Percentiles rank a stretch among this genome's conserved stretches.
Conservation (phyloP, 2,113 vertebrate species). For the Desmodus rotundus region DNA sequence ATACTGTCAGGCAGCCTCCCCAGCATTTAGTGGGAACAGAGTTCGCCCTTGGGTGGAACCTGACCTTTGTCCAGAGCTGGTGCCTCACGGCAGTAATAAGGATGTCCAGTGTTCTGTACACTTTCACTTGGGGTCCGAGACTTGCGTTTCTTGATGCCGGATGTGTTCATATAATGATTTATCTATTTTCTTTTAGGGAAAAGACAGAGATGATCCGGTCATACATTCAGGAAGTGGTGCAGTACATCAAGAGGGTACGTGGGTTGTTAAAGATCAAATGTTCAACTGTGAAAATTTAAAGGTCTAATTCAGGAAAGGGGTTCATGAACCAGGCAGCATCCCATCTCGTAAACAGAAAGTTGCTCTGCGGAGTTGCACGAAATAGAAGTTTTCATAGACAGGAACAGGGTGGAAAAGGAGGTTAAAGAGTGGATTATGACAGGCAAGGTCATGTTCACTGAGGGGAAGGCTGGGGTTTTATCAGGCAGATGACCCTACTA, state of each 20-base stretch:
- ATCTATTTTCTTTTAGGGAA: conserved; percentile 82
- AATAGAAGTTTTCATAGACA: not conserved
- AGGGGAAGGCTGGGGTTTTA: not conserved
- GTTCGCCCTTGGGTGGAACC: not conserved
- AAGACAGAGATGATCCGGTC: conserved; percentile 98
- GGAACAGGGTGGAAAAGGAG: not conserved
- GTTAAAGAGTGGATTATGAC: not conserved
- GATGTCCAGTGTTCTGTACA: not conserved
- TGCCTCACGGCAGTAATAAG: not conserved
- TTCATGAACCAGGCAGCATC: not conserved
- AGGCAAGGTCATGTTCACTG: not conserved
- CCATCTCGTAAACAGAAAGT: not conserved
- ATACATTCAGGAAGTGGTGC: conserved; percentile 97
- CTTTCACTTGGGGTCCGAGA: not conserved
- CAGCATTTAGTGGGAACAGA: not conserved
- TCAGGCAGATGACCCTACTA: not conserved
- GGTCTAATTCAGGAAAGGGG: not conserved
- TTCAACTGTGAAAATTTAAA: not conserved
- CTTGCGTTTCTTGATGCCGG: fast-evolving
- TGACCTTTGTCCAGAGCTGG: not conserved
- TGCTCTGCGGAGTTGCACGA: not conserved
- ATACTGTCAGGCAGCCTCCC: not conserved
- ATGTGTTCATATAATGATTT: not conserved
- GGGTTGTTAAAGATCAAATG: not conserved
- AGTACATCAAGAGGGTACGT: conserved; percentile 95